Evolutionary conservation across 2,888 invertebrate genomes (phyloP), one percentile per base, ranked within the genome.

Genomic region (Mimachlamys varia): DNA sequence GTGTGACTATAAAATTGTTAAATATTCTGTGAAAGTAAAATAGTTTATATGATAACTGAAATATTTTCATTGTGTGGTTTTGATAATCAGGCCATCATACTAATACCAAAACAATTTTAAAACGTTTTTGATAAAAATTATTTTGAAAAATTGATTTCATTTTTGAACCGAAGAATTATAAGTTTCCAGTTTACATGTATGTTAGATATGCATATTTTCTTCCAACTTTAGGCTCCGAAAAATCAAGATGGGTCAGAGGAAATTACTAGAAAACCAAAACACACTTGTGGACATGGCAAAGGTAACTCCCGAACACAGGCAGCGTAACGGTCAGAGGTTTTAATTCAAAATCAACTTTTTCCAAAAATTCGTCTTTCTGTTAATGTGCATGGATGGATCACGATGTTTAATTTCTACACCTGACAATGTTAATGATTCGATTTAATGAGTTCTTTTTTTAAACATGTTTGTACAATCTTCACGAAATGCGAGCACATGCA

Each of bases 251-350:
- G 99, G 99, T 97, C 99, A 99, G 97, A 98, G 99, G 97, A 99
- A 99, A 97, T 97, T 99, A 95, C 99, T 99, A 98, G 99, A 99
- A 97, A 99, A 99, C 97, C 99, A 99, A 94, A 99, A 99, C 96
- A 99, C 99, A 92, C 98, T 99, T 97, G 99, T 99, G 92, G 99
- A 99, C 97, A 99, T 99, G 98, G 99, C 99, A 96, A 99, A 99
- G 98, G 99, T 99, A 98, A 91, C 93, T 87, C 10, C 27, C 12
- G 76, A 76, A 22, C 10, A 76, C 76, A 76, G 76, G 0, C 44
- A 7, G 7, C 44, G 7, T 13, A 27, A 76, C 76, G 76, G 76
- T 76, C 76, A 76, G 76, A 76, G 76, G 15, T 76, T 76, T 76
- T 76, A 76, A 76, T 76, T 33, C 33, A 76, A 76, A 76, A 76